These are phyloP conservation scores for Ptychoptera albimana DNA, from an alignment of 2,888 invertebrate species.

Conservation along the genomic window DNA sequence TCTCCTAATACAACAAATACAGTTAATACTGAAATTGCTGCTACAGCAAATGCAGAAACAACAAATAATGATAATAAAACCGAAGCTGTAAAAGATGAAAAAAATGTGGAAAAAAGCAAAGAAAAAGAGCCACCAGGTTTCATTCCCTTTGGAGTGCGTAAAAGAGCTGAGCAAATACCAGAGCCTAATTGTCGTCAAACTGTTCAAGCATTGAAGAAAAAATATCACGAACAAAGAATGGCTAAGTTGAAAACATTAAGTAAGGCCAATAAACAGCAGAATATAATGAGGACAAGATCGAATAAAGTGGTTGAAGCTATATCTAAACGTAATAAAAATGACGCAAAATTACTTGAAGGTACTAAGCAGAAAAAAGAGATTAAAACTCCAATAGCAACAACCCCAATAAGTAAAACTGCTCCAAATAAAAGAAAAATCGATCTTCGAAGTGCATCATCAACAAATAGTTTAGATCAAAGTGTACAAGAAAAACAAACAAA, in stretches of 20 bases:
- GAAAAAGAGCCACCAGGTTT: slow-evolving; percentile 14
- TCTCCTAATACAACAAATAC: slow-evolving; percentile 4
- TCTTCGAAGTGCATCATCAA: slow-evolving; percentile 1
- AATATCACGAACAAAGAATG: slow-evolving; percentile 43
- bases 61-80: slow-evolving; percentile 5
- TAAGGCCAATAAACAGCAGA: too few species aligned
- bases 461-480: neutral
- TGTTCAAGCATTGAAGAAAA: slow-evolving; percentile 39
- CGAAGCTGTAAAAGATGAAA: neutral
- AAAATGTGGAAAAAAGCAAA: neutral
- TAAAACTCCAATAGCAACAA: neutral
- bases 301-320: slow-evolving; percentile 25
- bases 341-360: slow-evolving; percentile 15
- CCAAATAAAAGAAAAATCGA: slow-evolving; percentile 5
- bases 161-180: slow-evolving; percentile 33
- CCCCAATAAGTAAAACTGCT: neutral
- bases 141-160: slow-evolving; percentile 39
- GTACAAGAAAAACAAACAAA: neutral
- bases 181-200: slow-evolving; percentile 31
- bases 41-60: slow-evolving; percentile 5
- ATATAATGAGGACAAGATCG: slow-evolving; percentile 20
- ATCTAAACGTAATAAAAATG: slow-evolving; percentile 25
- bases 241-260: slow-evolving; percentile 26
- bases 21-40: neutral
- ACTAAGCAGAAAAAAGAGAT: slow-evolving; percentile 1